Base-by-base conservation (phyloP, 2,113 vertebrate genomes). In the Ceyx margarethae region DNA sequence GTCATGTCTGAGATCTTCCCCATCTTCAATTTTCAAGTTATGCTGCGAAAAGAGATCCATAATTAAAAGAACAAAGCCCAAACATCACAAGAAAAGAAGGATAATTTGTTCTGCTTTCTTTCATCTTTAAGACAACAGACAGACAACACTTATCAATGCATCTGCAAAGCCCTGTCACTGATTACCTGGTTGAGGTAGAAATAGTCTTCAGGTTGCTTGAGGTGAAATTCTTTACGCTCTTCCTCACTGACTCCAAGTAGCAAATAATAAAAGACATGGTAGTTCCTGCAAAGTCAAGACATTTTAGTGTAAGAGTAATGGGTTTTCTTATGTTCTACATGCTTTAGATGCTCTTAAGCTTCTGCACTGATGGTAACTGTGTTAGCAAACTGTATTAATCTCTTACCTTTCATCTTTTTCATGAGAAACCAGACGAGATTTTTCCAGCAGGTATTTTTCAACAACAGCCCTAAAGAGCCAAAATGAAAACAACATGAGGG, bases 141-240 rank as follows among this genome's bases (percentile, higher is more conserved):
- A 40, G 40, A 64, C 21, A 87, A 33, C 67, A 65, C 43, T 87
- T 33, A 14, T 0, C 33, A 48, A 79, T 21, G 50, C 57, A 60
- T 11, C 76, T 71, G 23, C 45, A 87, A 69, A 91, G 11, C 43
- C 46, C 33, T 33, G 25, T 18, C 50, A 77, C 25, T 68, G 28
- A 66, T 95, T 96, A 99, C 99, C 99, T 99, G 99, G 95, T 99
- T 99, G 98, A 99, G 99, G 99, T 99, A 99, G 98, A 98, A 98
- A 97, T 99, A 99, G 86, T 99, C 98, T 98, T 99, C 98, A 57
- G 99, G 99, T 93, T 98, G 98, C 95, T 98, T 98, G 95, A 99
- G 97, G 95, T 98, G 99, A 96, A 99, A 99, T 96, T 99, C 98
- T 91, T 97, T 97, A 66, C 98, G 98, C 56, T 99, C 99, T 40